These are phyloP conservation scores for Actinia equina DNA, from an alignment of 64 coral and sea anemone species.

Conservation along the genomic window DNA sequence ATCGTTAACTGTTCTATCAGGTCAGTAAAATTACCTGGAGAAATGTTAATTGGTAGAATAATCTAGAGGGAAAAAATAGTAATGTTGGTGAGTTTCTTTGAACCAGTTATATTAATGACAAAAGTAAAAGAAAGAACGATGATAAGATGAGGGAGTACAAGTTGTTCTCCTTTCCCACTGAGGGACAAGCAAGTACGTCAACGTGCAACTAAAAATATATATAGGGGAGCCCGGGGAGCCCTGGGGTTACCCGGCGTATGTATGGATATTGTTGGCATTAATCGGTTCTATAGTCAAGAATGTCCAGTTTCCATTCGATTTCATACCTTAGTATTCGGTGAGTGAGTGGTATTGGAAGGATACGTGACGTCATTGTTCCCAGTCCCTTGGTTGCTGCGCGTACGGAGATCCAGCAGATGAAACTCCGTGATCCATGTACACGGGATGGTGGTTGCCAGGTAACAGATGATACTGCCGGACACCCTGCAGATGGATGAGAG, in stretches of 20 bases:
- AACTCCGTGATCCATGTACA: slow-evolving; percentile 57
- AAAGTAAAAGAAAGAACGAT: too few species aligned
- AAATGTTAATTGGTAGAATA: not conserved
- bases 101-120: too few species aligned
- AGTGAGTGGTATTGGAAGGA: not conserved
- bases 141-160: too few species aligned
- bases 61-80: not conserved
- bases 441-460: slow-evolving; percentile 48
- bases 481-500: slow-evolving; percentile 22
- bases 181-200: too few species aligned
- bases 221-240: too few species aligned
- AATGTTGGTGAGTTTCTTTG: not conserved
- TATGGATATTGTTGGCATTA: too few species aligned
- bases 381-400: not conserved
- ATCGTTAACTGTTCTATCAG: slow-evolving; percentile 78
- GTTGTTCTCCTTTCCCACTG: too few species aligned
- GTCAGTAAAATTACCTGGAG: slow-evolving; percentile 39
- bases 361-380: not conserved
- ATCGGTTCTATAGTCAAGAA: too few species aligned
- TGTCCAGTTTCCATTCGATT: not conserved
- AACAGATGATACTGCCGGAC: slow-evolving; percentile 44
- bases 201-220: too few species aligned
- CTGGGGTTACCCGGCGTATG: too few species aligned
- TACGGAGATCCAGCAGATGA: slow-evolving; percentile 18
- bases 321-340: not conserved